These are phyloP conservation scores for Homarus gammarus DNA, from an alignment of 2,888 invertebrate genomes.

Conservation along the genomic window DNA sequence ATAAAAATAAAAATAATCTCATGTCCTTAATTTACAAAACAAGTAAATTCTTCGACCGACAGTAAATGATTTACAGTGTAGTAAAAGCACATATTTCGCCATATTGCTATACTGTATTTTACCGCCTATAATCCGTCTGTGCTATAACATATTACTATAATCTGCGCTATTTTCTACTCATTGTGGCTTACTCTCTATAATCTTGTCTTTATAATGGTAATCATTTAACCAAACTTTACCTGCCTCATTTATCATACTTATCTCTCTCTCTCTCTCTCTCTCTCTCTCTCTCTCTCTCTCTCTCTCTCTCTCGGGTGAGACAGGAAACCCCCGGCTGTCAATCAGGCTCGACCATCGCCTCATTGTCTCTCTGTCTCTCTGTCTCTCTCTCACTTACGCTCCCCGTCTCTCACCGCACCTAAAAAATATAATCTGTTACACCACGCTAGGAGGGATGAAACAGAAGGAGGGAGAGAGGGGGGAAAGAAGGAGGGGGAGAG, in stretches of 20 bases:
- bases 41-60: too few species aligned
- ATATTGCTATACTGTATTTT: background rate
- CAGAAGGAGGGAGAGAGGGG: background rate
- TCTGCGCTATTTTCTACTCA: background rate
- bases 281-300: background rate
- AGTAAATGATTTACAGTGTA: too few species aligned
- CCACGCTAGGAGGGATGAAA: background rate
- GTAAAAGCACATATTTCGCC: too few species aligned
- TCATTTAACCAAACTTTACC: background rate
- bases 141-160: background rate
- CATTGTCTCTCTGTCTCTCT: background rate
- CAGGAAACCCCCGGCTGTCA: background rate
- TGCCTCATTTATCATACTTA: background rate
- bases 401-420: background rate
- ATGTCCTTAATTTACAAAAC: too few species aligned
- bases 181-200: background rate
- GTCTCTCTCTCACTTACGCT: constrained; percentile 14
- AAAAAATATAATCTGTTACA: background rate
- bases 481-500: background rate
- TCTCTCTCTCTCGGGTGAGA: background rate
- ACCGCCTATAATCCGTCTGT: background rate
- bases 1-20: too few species aligned
- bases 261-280: background rate
- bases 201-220: background rate
- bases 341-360: background rate